phyloP scores from a whole-genome alignment of 2,888 invertebrate species.

The Euclidia mi region DNA sequence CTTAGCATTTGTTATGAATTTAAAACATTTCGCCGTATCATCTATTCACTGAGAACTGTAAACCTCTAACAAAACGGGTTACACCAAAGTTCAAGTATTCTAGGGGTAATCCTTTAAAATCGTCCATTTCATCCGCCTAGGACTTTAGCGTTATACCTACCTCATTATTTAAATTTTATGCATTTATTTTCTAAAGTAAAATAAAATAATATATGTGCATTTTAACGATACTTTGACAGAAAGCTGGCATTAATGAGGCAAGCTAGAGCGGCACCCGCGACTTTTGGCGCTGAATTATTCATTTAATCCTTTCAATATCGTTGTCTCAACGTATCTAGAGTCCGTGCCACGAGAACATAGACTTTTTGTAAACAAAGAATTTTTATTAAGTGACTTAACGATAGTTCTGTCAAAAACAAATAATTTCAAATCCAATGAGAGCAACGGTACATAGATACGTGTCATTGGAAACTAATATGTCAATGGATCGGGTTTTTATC shows the following conservation, averaged over 20 bases:
- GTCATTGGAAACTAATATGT: no score
- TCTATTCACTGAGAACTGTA: conserved; percentile 5
- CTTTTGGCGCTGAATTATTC: conserved; percentile 81
- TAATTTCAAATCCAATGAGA: no score
- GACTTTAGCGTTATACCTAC: conserved; percentile 13
- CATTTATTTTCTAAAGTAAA: conserved; percentile 60
- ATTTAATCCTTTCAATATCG: conserved; percentile 85
- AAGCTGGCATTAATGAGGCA: conserved; percentile 69
- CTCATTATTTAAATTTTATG: conserved; percentile 51
- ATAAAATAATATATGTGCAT: conserved; percentile 79
- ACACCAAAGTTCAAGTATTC: conserved; percentile 4
- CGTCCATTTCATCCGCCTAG: background rate
- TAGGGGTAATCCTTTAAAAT: conserved; percentile 11
- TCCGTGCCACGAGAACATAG: no score
- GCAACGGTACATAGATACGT: no score
- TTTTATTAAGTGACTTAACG: no score
- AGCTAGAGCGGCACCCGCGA: conserved; percentile 71
- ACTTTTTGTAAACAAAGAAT: no score
- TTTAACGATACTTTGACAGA: conserved; percentile 75
- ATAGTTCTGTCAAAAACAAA: no score
- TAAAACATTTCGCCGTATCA: conserved; percentile 4
- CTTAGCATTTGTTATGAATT: conserved; percentile 1
- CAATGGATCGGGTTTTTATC: no score
- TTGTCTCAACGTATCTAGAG: conserved; percentile 68
- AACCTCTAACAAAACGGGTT: no score